Evolutionary conservation across 2,113 vertebrate species (phyloP), one percentile per base, ranked within the genome.

Genomic region (Circaetus cinerascens): DNA sequence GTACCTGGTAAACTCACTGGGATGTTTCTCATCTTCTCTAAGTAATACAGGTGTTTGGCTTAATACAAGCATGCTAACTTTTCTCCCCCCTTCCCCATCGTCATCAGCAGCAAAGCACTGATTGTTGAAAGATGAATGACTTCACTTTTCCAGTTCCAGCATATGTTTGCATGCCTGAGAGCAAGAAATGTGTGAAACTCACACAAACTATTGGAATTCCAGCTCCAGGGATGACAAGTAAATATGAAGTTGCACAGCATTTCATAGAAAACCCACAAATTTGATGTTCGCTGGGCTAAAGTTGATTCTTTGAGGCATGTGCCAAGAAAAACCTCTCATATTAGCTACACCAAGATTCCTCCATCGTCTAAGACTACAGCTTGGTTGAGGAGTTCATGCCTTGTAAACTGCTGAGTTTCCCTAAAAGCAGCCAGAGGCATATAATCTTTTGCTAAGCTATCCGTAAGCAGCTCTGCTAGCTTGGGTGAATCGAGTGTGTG

Each of bases 111-210:
- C 90, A 94, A 96, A 78, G 85, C 74, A 27, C 71, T 26, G 73
- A 88, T 60, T 92, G 73, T 59, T 68, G 67, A 34, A 83, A 32
- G 77, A 83, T 96, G 90, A 89, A 93, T 83, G 43, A 84, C 79
- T 95, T 72, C 75, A 75, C 71, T 97, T 95, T 83, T 79, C 90
- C 77, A 76, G 62, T 55, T 79, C 88, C 95, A 89, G 89, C 63
- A 62, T 66, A 86, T 73, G 87, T 95, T 96, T 94, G 84, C 81
- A 43, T 34, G 87, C 94, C 95, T 94, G 91, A 95, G 91, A 94
- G 91, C 75, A 91, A 57, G 86, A 93, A 95, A 96, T 17, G 72
- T 91, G 94, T 91, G 94, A 96, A 96, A 93, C 84, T 96, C 91
- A 82, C 91, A 97, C 89, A 86, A 93, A 80, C 87, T 62, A 57